Base-by-base conservation (phyloP, 2,113 vertebrate genomes). In the Solenodon paradoxus region DNA sequence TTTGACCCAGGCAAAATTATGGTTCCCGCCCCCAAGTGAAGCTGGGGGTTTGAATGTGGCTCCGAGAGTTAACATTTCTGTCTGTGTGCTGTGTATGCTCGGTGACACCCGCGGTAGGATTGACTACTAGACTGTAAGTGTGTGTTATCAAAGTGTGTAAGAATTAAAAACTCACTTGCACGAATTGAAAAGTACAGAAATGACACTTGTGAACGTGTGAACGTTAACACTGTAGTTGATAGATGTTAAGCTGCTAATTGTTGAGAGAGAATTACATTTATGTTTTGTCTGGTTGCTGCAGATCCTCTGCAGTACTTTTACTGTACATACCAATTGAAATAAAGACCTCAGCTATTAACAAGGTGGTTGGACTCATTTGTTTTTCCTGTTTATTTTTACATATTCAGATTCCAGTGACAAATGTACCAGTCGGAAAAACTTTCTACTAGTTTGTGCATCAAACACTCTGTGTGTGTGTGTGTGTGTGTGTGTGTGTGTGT, bases 261-360 rank as follows among this genome's bases (percentile, higher is more conserved):
- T 98, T 98, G 98, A 98, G 98, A 98, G 98, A 98, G 98, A 98
- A 98, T 98, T 98, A 98, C 98, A 97, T 98, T 98, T 98, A n/a
- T 95, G 98, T 98, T 98, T 97, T 98, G 98, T 98, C 97, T 97
- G 96, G 95, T 98, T 17, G 98, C 97, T 96, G 0, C 98, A 95
- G 97, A 95, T 97, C 84, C 96, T 97, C 98, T 97, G 98, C 97
- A 98, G 97, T 97, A 95, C 93, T 98, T 98, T 97, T 98, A 98
- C 97, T 99, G 99, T 99, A 98, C 72, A 98, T 99, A 99, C 95
- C 95, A 98, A 97, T 97, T 97, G 97, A 98, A 98, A 98, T 99
- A 99, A 99, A 98, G 98, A 98, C 98, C 98, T 98, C 98, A 97
- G 97, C 98, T 98, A 97, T 98, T 98, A 98, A 98, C 82, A 61